Base-by-base conservation (phyloP, 2,797 vertebrate species). In the Otolemur crassicaudatus region DNA sequence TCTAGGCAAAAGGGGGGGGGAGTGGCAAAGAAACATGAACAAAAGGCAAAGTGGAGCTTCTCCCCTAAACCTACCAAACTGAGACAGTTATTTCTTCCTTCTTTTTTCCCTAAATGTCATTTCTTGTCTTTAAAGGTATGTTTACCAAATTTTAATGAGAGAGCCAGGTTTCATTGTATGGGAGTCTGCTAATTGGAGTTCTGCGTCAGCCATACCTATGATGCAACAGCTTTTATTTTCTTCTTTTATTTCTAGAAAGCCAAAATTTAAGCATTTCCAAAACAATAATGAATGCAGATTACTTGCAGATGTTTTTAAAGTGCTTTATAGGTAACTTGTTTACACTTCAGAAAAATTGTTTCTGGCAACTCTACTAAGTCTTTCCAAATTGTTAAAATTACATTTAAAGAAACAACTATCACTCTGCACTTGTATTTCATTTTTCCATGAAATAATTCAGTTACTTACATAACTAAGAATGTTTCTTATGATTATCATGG, bases 31-130 rank as follows among this genome's bases (percentile, higher is more conserved):
- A 5, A 46, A 49, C 17, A 9, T 6, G 27, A 27, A 53, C 25
- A 37, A 60, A 69, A 82, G 14, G 34, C 8, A 40, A 27, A 27
- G 17, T 3, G 25, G 10, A 3, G 0, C 3, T 27, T 6, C 10
- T 53, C n/a, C 17, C 17, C 58, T 12, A 46, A 6, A 67, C 34
- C 9, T 34, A 5, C 17, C 53, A 22, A 16, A 80, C 29, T 34
- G 25, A 27, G 56, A 31, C 19, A 53, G 7, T 2, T 43, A 8
- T 37, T 58, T n/a, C 9, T 27, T 19, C 27, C 31, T 12, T 27
- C 23, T 13, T 65, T 29, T 40, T 25, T 2, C 43, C 20, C 25
- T 75, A 53, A 53, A 65, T 3, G 0, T 3, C 1, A 1, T 12
- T 60, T 0, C 46, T 25, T 75, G 31, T 37, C 31, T 49, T 0